Conservation (phyloP, 2,113 vertebrate genomes). For the Chitala chitala region DNA sequence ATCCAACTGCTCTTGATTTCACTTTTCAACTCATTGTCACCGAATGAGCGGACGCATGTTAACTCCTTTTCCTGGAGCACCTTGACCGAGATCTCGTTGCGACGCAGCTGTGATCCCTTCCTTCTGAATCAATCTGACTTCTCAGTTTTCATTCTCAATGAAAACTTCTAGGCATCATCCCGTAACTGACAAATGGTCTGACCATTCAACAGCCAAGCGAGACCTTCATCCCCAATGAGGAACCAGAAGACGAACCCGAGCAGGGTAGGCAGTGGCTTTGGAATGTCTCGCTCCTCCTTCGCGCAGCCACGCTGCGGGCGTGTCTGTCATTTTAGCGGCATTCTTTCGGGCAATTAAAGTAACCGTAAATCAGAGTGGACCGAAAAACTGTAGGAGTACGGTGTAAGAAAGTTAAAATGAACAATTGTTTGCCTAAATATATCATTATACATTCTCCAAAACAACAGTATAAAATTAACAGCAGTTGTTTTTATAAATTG, state of each 20-base stretch:
- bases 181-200: conserved; percentile 31
- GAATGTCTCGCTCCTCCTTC: not conserved
- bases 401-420: no score
- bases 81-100: conserved; percentile 16
- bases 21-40: not conserved
- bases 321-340: no score
- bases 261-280: not conserved
- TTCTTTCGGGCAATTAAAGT: no score
- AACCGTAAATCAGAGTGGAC: no score
- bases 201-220: conserved; percentile 25
- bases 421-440: no score
- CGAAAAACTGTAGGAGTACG: no score
- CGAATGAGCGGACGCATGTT: not conserved
- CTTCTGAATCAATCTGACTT: conserved; percentile 38
- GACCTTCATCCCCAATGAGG: conserved; percentile 1
- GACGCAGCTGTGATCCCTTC: conserved; percentile 22
- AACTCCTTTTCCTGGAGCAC: not conserved
- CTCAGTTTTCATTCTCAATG: conserved; percentile 43
- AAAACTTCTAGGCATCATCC: conserved; percentile 32
- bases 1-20: not conserved
- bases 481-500: no score
- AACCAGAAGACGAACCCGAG: not conserved
- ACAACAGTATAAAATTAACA: no score
- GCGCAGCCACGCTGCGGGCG: no score
- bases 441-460: no score